A percentile compares a stretch with the other conserved stretches of the same genome.
Evolutionary conservation across 2,113 vertebrate species (phyloP).

Genomic region (Myrmecobius fasciatus): DNA sequence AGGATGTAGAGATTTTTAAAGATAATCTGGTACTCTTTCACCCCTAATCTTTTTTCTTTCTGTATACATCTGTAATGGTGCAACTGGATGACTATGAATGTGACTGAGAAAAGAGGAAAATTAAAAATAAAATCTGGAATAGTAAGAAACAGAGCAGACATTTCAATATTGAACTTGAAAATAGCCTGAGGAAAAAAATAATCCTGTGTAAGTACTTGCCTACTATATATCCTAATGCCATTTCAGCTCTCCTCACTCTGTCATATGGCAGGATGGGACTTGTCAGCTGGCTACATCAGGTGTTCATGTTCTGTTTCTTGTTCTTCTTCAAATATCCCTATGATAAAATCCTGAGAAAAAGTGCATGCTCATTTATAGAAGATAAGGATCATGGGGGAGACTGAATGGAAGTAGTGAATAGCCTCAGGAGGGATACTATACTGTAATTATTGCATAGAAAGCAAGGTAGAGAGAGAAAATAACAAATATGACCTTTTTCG

Average conservation of each 20-base stretch:
- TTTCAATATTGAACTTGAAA: neutral
- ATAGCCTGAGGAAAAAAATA: neutral
- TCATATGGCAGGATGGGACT: neutral
- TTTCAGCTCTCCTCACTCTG: neutral
- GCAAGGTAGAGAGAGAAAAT: neutral
- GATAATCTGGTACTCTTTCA: neutral
- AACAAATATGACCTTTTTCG: neutral
- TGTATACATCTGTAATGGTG: neutral
- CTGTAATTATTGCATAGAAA: neutral
- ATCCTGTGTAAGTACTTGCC: neutral
- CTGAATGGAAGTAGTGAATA: neutral
- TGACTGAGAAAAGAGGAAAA: neutral
- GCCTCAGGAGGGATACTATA: neutral
- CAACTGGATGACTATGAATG: neutral
- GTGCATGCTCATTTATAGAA: neutral
- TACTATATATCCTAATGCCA: neutral
- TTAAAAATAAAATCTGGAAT: neutral
- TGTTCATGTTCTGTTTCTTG: neutral
- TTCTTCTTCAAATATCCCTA: neutral
- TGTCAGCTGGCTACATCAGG: neutral
- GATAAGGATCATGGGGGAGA: neutral
- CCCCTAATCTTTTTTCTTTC: neutral
- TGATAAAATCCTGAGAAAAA: neutral
- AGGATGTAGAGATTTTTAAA: neutral
- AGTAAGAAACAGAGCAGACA: neutral